Evolutionary conservation across 1,140 invertebrate genomes (phyloP).

Genomic region (Cherax destructor): DNA sequence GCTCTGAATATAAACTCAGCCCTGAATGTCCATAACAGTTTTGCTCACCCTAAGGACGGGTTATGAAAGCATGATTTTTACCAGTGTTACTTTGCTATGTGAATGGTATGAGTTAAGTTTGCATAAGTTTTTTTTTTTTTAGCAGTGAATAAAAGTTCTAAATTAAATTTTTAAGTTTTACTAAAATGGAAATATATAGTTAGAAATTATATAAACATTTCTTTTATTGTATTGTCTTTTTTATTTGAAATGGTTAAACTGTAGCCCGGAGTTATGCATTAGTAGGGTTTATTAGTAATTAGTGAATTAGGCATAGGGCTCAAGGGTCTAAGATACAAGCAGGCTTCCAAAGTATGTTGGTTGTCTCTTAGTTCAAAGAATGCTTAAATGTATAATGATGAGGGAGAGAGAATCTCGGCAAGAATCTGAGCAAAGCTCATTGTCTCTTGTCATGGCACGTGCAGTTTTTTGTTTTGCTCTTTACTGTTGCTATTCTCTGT

Average conservation of each 20-base stretch:
- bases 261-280: slow-evolving; percentile 39
- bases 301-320: slow-evolving; percentile 62
- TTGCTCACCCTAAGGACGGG: slow-evolving; percentile 39
- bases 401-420: slow-evolving; percentile 35
- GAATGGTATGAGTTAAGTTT: slow-evolving; percentile 59
- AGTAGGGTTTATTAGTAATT: slow-evolving; percentile 24
- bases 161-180: not conserved
- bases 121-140: slow-evolving; percentile 47
- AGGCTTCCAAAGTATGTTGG: slow-evolving; percentile 8
- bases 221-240: slow-evolving; percentile 15
- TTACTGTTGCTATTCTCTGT: slow-evolving; percentile 3
- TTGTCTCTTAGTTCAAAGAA: slow-evolving; percentile 1
- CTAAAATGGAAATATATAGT: not conserved
- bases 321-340: slow-evolving; percentile 45
- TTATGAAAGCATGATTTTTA: slow-evolving; percentile 30
- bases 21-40: slow-evolving; percentile 44
- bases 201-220: slow-evolving; percentile 11
- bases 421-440: slow-evolving; percentile 30
- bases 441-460: slow-evolving; percentile 43
- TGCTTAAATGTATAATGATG: slow-evolving; percentile 29
- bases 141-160: slow-evolving; percentile 1
- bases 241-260: slow-evolving; percentile 21
- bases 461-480: slow-evolving; percentile 31
- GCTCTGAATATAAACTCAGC: slow-evolving; percentile 20
- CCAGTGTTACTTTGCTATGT: slow-evolving; percentile 50